Evolutionary conservation across 2,797 vertebrate genomes (phyloP).

Genomic region (Adrianichthys oophorus): DNA sequence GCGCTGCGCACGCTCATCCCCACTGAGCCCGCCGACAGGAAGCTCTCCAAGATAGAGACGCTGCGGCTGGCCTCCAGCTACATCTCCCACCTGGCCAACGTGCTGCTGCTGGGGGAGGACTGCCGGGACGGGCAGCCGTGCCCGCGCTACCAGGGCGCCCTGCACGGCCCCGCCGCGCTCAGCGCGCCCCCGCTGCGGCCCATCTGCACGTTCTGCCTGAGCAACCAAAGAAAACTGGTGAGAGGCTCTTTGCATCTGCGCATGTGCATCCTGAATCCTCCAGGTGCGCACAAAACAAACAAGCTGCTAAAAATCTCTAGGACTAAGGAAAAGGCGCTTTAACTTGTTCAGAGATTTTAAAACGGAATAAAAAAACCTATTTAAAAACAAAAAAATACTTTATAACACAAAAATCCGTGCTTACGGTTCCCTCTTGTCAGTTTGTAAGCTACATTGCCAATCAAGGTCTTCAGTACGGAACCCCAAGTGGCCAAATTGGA

Average conservation of each 20-base stretch:
- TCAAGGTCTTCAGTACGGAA: too few relatives aligned
- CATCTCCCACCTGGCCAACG: slow-evolving; percentile 88
- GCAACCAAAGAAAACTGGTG: slow-evolving; percentile 87
- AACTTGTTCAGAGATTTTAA: too few relatives aligned
- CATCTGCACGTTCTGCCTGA: slow-evolving; percentile 92
- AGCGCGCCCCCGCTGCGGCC: slow-evolving; percentile 72
- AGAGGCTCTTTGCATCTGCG: slow-evolving; percentile 35
- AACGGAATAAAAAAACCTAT: too few relatives aligned
- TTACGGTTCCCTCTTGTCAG: too few relatives aligned
- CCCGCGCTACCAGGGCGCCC: slow-evolving; percentile 72
- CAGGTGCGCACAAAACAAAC: too few relatives aligned
- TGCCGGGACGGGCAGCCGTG: slow-evolving; percentile 78
- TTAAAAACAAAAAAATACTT: too few relatives aligned
- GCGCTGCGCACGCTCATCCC: slow-evolving; percentile 89
- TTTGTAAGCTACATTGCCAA: too few relatives aligned
- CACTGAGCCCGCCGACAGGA: slow-evolving; percentile 87
- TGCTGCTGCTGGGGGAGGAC: slow-evolving; percentile 83
- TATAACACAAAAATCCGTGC: too few relatives aligned
- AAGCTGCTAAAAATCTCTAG: too few relatives aligned
- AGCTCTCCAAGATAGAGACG: slow-evolving; percentile 91
- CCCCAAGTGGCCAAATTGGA: too few relatives aligned
- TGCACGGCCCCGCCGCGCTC: slow-evolving; percentile 54
- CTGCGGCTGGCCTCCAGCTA: slow-evolving; percentile 90
- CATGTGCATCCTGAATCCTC: too few relatives aligned
- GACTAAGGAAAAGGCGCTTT: too few relatives aligned